Evolutionary conservation across 2,113 vertebrate species (phyloP).

Genomic region (Ursus arctos): DNA sequence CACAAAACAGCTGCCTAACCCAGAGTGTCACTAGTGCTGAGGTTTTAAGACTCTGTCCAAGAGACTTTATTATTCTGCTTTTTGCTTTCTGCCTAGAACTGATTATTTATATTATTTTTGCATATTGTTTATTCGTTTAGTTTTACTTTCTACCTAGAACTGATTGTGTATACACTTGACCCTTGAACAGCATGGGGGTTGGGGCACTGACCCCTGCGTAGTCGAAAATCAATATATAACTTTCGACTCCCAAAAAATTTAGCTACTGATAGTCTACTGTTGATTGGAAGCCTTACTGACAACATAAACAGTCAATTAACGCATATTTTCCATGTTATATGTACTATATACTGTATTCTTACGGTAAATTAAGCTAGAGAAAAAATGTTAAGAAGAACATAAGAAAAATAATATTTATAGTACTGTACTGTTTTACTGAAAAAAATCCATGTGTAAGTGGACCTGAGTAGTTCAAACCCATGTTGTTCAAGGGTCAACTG

Average conservation of each 20-base stretch:
- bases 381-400: background rate
- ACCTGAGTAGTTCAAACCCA: background rate
- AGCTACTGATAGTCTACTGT: background rate
- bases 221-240: background rate
- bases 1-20: background rate
- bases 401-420: background rate
- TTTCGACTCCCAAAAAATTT: background rate
- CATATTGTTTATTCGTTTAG: background rate
- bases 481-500: background rate
- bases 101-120: background rate
- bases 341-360: background rate
- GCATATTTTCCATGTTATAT: background rate
- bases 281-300: background rate
- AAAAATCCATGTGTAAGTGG: background rate
- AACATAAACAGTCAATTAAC: background rate
- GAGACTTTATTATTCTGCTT: background rate
- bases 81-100: background rate
- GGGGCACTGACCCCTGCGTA: background rate
- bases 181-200: background rate
- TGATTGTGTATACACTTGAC: background rate
- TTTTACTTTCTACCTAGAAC: background rate
- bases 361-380: background rate
- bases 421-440: background rate
- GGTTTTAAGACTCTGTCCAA: background rate
- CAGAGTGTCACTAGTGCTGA: background rate